A percentile compares a stretch with the other conserved stretches of the same genome.
Evolutionary conservation across 2,888 invertebrate species (phyloP).

Genomic region (Pollenia angustigena): DNA sequence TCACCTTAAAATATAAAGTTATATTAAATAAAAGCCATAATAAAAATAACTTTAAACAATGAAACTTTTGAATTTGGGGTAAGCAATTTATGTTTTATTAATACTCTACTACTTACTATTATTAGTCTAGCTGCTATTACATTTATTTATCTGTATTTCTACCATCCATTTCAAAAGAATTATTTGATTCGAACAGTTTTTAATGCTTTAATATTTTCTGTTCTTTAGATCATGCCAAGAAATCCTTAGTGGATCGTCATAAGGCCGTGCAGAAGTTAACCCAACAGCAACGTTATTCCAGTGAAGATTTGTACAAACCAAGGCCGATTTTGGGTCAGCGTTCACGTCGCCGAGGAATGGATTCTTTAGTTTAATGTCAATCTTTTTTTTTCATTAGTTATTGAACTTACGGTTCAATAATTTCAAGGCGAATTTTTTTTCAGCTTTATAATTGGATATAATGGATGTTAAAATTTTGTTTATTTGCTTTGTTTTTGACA

Average conservation of each 20-base stretch:
- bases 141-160: not conserved
- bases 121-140: not conserved
- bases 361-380: conserved; percentile 61
- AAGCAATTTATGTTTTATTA: conserved; percentile 58
- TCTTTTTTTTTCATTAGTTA: conserved; percentile 11
- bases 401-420: not conserved
- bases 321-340: conserved; percentile 86
- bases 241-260: conserved; percentile 51
- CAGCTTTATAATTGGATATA: too few relatives aligned
- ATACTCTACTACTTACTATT: conserved; percentile 10
- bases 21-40: conserved; percentile 40
- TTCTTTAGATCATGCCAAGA: conserved; percentile 57
- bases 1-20: conserved; percentile 34
- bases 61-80: conserved; percentile 58
- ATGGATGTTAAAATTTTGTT: too few relatives aligned
- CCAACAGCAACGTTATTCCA: conserved; percentile 87
- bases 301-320: conserved; percentile 90
- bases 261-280: conserved; percentile 75
- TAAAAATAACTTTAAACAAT: conserved; percentile 34
- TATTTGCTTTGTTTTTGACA: too few relatives aligned
- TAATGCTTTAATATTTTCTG: conserved; percentile 2
- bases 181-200: not conserved
- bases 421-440: too few relatives aligned
- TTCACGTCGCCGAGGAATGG: conserved; percentile 84
- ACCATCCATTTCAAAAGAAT: not conserved